These are phyloP conservation scores for Mycteria americana DNA, from an alignment of 2,797 vertebrate genomes.

Conservation along the genomic window DNA sequence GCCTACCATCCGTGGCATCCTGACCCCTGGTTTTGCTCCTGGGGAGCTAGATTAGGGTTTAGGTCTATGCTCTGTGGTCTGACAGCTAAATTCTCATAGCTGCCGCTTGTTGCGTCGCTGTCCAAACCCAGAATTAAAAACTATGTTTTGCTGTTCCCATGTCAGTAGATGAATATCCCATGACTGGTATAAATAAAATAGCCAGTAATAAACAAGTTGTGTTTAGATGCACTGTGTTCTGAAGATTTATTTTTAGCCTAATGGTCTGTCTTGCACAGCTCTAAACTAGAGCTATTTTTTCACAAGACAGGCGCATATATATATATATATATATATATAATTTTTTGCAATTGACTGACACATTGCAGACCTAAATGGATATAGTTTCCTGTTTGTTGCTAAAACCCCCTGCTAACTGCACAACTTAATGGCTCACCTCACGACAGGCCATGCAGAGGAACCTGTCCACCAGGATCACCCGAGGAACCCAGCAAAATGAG, in stretches of 20 bases:
- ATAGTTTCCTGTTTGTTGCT: not conserved
- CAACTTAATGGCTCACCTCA: not conserved
- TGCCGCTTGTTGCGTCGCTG: not conserved
- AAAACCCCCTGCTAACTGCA: not conserved
- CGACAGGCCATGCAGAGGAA: not conserved
- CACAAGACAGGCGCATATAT: not conserved
- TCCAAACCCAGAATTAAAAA: not conserved
- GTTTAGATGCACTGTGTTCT: not conserved
- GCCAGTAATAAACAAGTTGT: not conserved
- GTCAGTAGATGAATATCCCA: not conserved
- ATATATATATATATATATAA: not conserved
- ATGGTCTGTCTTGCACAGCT: not conserved
- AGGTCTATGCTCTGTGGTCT: not conserved
- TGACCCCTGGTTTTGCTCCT: not conserved
- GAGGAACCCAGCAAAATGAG: not conserved
- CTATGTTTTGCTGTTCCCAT: not conserved
- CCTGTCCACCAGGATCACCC: not conserved
- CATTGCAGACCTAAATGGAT: not conserved
- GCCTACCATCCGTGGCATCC: not conserved
- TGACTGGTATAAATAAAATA: not conserved
- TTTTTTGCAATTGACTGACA: not conserved
- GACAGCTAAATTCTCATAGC: not conserved
- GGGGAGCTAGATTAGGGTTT: not conserved
- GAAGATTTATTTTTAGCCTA: slow-evolving; percentile 1
- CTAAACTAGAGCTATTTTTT: not conserved